Evolutionary conservation across 2,113 vertebrate species (phyloP), one percentile per base, ranked within the genome.

Genomic region (Progne subis): DNA sequence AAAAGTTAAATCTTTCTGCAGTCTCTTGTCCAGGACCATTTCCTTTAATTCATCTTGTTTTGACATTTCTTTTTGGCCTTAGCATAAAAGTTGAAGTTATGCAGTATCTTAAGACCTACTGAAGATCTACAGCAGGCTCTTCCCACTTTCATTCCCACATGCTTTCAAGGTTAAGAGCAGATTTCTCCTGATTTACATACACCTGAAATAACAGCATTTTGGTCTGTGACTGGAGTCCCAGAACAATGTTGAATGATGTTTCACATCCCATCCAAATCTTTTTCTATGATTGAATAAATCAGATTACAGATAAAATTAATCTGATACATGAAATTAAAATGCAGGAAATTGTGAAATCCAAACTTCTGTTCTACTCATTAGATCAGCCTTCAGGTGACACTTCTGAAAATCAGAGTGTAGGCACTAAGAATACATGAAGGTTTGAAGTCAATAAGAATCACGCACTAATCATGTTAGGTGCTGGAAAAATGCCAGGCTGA

Each of bases 1-100:
- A 93, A 96, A 92, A 86, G 75, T 74, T 93, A 80, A 80, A 90
- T 82, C 59, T 77, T 93, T 88, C 63, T 90, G 24, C 24, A 82
- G 44, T 84, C 24, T 75, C 52, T 94, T 93, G 82, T 46, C 88
- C 70, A 67, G 82, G 82, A 55, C 59, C 55, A 70, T 94, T 93
- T 94, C 82, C 67, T 93, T 94, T 94, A 90, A 92, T 92, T 83
- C 63, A 74, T 92, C 88, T 82, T 74, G 34, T 17, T 63, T 77
- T 90, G 85, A 63, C 55, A 50, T 94, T 96, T 90, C 32, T 76
- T 90, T 84, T 32, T 69, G 52, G 31, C 31, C 25, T 79, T 72
- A 43, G 12, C 31, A 12, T 64, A 77, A 74, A 86, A 77, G 12
- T 74, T 77, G 59, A 65, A 82, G 12, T 65, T 82, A n/a, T 32